Evolutionary conservation across 2,888 invertebrate genomes (phyloP).

Genomic region (Platycnemis pennipes): DNA sequence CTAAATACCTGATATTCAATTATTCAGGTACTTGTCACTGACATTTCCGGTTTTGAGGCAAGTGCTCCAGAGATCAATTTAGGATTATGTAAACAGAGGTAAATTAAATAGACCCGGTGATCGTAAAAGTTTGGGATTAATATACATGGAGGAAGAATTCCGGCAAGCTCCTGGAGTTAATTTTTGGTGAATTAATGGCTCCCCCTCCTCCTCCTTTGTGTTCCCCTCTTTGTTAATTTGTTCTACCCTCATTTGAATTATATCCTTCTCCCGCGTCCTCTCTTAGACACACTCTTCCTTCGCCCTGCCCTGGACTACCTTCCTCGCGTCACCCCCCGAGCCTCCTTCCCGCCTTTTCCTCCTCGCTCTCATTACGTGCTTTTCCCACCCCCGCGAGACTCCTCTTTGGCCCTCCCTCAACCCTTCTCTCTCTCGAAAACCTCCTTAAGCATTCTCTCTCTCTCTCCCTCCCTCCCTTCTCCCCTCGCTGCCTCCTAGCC

Average conservation of each 20-base stretch:
- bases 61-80: neutral
- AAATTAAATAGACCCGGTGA: neutral
- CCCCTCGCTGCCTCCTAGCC: neutral
- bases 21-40: neutral
- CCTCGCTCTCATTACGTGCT: neutral
- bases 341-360: neutral
- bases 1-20: neutral
- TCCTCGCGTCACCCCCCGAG: neutral
- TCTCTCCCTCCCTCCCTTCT: neutral
- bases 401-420: neutral
- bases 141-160: conserved; percentile 5
- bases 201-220: neutral
- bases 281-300: neutral
- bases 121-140: conserved; percentile 8
- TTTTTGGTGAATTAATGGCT: conserved; percentile 25
- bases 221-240: neutral
- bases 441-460: conserved; percentile 7
- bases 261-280: neutral
- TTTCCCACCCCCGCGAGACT: neutral
- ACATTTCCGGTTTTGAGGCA: neutral
- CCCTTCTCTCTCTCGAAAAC: too few species aligned
- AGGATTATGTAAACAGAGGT: neutral
- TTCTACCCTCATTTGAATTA: conserved; percentile 15
- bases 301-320: neutral
- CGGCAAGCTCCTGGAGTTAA: neutral